Percentiles rank a stretch among this genome's conserved stretches.
These are phyloP conservation scores for Micoletzkya japonica DNA, from an alignment of 2,888 invertebrate genomes.

Conservation along the genomic window DNA sequence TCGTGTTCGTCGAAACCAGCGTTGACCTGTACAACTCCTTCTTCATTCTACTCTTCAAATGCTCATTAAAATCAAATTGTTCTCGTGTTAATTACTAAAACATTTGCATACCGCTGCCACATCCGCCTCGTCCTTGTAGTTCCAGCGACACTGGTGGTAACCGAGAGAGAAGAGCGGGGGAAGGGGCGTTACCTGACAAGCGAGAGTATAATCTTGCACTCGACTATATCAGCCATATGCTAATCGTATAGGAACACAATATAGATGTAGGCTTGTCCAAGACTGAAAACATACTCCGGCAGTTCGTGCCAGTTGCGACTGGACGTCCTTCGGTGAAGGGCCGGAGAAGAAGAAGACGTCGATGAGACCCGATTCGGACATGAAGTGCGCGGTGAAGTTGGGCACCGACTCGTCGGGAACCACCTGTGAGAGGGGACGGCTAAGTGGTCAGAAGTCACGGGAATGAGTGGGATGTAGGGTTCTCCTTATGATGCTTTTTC, in stretches of 20 bases:
- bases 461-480: too few relatives aligned
- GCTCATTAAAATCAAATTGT: too few relatives aligned
- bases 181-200: slow-evolving; percentile 66
- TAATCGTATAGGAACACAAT: background rate
- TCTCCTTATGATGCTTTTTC: too few relatives aligned
- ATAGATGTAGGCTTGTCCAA: background rate
- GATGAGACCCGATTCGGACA: slow-evolving; percentile 89
- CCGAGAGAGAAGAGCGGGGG: slow-evolving; percentile 77
- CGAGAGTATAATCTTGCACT: background rate
- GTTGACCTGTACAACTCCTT: slow-evolving; percentile 69
- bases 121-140: slow-evolving; percentile 95
- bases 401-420: slow-evolving; percentile 50
- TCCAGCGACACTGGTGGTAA: slow-evolving; percentile 98
- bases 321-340: slow-evolving; percentile 74
- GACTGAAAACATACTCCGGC: slow-evolving; percentile 73
- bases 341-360: slow-evolving; percentile 88
- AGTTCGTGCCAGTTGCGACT: slow-evolving; percentile 87
- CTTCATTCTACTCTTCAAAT: background rate
- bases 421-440: background rate
- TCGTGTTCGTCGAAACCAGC: slow-evolving; percentile 88
- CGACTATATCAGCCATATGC: background rate
- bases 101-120: slow-evolving; percentile 74
- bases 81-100: background rate
- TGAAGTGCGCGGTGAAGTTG: slow-evolving; percentile 78
- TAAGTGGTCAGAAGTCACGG: too few relatives aligned